phyloP scores from a whole-genome alignment of 2,113 vertebrate species.

The Zootoca vivipara region DNA sequence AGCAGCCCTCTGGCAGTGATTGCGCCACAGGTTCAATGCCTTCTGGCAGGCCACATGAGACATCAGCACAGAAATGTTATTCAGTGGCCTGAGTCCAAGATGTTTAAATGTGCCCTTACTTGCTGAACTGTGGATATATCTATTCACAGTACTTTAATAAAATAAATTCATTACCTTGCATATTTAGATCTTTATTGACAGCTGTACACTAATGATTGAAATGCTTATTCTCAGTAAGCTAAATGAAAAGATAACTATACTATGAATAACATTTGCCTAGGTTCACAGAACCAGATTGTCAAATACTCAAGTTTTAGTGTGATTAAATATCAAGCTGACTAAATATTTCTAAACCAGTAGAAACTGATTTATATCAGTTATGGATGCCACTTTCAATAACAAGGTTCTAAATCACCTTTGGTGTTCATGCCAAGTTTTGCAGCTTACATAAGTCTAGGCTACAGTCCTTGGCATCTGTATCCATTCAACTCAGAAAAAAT shows the following conservation, averaged over 20 bases:
- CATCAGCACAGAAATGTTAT: too few relatives aligned
- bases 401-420: slow-evolving; percentile 19
- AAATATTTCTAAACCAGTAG: slow-evolving; percentile 16
- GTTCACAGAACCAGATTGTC: slow-evolving; percentile 38
- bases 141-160: neutral
- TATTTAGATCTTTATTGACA: slow-evolving; percentile 29
- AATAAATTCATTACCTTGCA: neutral
- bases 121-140: slow-evolving; percentile 6
- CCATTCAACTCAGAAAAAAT: neutral
- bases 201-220: slow-evolving; percentile 20
- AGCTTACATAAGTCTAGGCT: slow-evolving; percentile 38
- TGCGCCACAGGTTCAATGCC: too few relatives aligned
- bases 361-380: slow-evolving; percentile 37
- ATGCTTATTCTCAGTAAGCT: slow-evolving; percentile 38
- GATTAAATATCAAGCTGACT: slow-evolving; percentile 38
- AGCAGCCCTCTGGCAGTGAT: too few relatives aligned
- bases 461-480: slow-evolving; percentile 33
- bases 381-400: slow-evolving; percentile 42
- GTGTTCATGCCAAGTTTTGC: slow-evolving; percentile 33
- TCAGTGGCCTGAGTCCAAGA: neutral
- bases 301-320: slow-evolving; percentile 44
- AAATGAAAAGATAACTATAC: slow-evolving; percentile 43
- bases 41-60: too few relatives aligned
- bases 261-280: slow-evolving; percentile 37
- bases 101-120: neutral